A percentile compares a stretch with the other conserved stretches of the same genome.
These are phyloP conservation scores for Lasioglossum villosulum DNA, from an alignment of 2,888 invertebrate species.

Conservation along the genomic window DNA sequence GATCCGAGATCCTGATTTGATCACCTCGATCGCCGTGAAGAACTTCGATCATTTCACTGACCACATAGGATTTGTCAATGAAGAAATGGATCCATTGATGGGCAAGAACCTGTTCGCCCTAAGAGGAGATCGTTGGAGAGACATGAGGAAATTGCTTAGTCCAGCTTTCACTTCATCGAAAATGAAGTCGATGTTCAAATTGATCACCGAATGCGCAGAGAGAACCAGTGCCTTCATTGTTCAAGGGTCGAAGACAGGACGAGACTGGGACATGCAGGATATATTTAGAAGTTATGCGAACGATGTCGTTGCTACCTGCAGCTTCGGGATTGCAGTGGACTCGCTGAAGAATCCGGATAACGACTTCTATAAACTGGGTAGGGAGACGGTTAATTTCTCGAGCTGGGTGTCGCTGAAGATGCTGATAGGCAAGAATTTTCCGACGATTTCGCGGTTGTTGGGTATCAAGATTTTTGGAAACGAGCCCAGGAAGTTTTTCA, in stretches of 20 bases:
- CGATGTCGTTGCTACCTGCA: conserved; percentile 76
- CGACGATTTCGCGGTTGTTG: conserved; percentile 43
- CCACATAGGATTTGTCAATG: conserved; percentile 17
- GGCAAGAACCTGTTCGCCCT: conserved; percentile 68
- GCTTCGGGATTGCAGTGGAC: conserved; percentile 75
- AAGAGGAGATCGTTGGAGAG: conserved; percentile 85
- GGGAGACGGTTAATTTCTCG: conserved; percentile 56
- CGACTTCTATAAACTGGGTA: conserved; percentile 75
- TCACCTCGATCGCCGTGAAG: conserved; percentile 68
- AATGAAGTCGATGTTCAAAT: conserved; percentile 85
- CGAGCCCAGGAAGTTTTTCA: conserved; percentile 41
- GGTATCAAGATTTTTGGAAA: conserved; percentile 46
- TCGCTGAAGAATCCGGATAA: conserved; percentile 77
- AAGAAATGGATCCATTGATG: conserved; percentile 64
- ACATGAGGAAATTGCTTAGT: conserved; percentile 85
- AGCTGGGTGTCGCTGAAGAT: conserved; percentile 46
- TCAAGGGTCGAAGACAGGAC: conserved; percentile 31
- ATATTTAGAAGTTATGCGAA: conserved; percentile 70
- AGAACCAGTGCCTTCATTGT: conserved; percentile 73
- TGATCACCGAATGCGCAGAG: conserved; percentile 53
- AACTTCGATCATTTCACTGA: conserved; percentile 70
- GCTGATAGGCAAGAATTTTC: conserved; percentile 52
- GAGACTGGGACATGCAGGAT: conserved; percentile 77
- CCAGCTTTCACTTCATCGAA: conserved; percentile 87
- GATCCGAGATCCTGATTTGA: conserved; percentile 73